Conservation (phyloP, 2,888 invertebrate species). For the Trimorus sp. region DNA sequence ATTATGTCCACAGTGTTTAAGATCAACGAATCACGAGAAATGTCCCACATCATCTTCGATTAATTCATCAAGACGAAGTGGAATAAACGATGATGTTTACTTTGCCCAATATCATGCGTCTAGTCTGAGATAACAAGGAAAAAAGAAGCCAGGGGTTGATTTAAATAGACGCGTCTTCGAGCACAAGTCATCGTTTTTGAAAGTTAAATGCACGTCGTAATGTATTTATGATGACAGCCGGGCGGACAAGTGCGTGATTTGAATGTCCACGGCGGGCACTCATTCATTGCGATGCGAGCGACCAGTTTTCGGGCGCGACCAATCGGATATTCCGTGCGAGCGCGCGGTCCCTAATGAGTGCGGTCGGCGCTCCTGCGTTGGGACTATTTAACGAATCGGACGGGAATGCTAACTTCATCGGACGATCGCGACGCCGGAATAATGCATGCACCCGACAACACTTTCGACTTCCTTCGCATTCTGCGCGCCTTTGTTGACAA, state of each 20-base stretch:
- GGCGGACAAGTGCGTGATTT: conserved; percentile 47
- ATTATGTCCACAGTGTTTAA: too few relatives aligned
- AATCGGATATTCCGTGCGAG: conserved; percentile 57
- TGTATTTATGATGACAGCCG: conserved; percentile 48
- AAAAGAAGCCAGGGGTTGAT: neutral
- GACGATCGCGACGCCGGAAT: conserved; percentile 49
- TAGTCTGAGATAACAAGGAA: too few relatives aligned
- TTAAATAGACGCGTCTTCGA: conserved; percentile 18
- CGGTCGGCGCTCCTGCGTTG: conserved; percentile 37
- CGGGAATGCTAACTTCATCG: conserved; percentile 51
- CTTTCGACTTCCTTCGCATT: conserved; percentile 60
- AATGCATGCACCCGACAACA: conserved; percentile 59
- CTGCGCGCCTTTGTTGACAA: conserved; percentile 45
- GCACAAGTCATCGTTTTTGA: conserved; percentile 23
- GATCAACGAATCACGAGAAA: too few relatives aligned
- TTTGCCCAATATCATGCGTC: too few relatives aligned
- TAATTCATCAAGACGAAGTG: too few relatives aligned
- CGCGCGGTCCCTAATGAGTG: conserved; percentile 56
- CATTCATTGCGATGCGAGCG: conserved; percentile 48
- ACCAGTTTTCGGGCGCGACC: conserved; percentile 40
- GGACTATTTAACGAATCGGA: conserved; percentile 55
- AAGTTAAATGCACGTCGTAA: conserved; percentile 30
- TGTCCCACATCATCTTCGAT: too few relatives aligned
- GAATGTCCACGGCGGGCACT: conserved; percentile 34
- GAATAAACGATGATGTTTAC: too few relatives aligned